These are phyloP conservation scores for Crypturellus tataupa DNA, from an alignment of 2,797 vertebrate genomes.

Conservation along the genomic window DNA sequence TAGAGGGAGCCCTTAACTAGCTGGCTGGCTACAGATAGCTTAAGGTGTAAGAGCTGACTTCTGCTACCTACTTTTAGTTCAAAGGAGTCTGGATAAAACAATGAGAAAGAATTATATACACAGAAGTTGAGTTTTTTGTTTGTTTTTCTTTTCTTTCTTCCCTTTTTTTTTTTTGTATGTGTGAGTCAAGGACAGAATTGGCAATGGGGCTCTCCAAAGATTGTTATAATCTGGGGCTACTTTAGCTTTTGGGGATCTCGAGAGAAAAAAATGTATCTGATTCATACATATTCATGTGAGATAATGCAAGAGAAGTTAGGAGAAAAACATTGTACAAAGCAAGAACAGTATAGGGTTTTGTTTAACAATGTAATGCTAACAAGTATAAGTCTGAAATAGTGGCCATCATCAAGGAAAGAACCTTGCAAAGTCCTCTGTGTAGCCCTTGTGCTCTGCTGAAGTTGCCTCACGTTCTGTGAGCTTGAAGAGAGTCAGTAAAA, in stretches of 20 bases:
- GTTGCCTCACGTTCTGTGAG: neutral
- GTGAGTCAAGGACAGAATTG: neutral
- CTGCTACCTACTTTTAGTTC: neutral
- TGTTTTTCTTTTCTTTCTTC: too few species aligned
- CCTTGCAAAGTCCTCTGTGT: neutral
- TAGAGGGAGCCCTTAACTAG: neutral
- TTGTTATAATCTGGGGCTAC: neutral
- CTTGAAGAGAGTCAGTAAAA: neutral
- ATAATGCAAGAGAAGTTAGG: neutral
- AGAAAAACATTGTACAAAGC: neutral
- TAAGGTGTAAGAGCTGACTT: neutral
- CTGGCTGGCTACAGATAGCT: fast-evolving
- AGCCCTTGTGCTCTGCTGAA: neutral
- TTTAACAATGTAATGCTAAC: neutral
- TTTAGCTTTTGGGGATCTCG: neutral
- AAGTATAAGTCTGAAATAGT: neutral
- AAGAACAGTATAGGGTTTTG: neutral
- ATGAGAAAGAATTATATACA: neutral
- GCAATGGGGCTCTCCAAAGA: neutral
- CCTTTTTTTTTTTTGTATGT: too few species aligned
- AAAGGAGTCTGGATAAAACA: neutral
- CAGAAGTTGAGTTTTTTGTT: neutral
- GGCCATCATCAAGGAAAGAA: neutral
- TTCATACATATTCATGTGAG: neutral
- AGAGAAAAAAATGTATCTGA: neutral